Evolutionary conservation across 2,797 vertebrate genomes (phyloP).

Genomic region (Pitangus sulphuratus): DNA sequence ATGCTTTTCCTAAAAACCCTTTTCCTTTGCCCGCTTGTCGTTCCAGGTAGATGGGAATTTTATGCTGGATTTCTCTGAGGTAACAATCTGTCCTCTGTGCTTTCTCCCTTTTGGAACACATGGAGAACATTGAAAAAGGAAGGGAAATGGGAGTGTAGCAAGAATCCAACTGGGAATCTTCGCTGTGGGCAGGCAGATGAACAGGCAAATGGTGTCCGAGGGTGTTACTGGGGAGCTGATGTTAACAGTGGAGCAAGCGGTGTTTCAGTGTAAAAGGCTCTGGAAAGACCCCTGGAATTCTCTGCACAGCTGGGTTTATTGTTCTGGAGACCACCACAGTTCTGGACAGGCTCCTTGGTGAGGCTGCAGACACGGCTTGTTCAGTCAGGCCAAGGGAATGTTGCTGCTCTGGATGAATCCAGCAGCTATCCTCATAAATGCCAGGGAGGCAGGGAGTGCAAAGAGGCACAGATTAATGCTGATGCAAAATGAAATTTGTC

Average conservation of each 20-base stretch:
- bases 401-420: not conserved
- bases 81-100: not conserved
- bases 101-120: not conserved
- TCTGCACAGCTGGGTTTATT: not conserved
- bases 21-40: not conserved
- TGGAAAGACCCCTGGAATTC: not conserved
- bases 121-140: not conserved
- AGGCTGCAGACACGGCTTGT: not conserved
- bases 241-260: not conserved
- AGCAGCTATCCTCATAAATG: not conserved
- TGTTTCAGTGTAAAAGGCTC: not conserved
- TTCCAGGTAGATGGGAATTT: not conserved
- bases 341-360: not conserved
- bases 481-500: slow-evolving; percentile 31
- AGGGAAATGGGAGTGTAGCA: not conserved
- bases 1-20: not conserved
- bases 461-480: not conserved
- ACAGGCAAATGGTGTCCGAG: not conserved
- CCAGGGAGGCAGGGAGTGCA: not conserved
- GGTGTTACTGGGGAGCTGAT: not conserved
- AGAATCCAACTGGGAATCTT: not conserved
- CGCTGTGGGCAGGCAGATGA: not conserved
- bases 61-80: not conserved
- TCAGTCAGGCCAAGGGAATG: not conserved
- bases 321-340: not conserved